Conservation (phyloP, 2,888 invertebrate genomes). For the Ophion ventricosus region DNA sequence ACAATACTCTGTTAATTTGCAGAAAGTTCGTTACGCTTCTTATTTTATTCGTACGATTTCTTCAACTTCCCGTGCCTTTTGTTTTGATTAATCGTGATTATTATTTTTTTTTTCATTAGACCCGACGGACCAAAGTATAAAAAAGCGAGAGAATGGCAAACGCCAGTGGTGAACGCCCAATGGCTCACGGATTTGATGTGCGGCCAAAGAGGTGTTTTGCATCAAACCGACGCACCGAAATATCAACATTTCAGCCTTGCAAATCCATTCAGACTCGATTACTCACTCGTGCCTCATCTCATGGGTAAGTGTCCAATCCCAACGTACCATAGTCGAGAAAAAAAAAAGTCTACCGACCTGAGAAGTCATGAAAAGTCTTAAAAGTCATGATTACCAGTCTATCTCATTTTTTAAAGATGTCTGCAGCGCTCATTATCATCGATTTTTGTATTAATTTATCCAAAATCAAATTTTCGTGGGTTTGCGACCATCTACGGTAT, state of each 20-base stretch:
- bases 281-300: slow-evolving; percentile 92
- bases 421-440: too few relatives aligned
- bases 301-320: slow-evolving; percentile 90
- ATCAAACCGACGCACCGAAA: slow-evolving; percentile 91
- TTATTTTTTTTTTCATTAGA: slow-evolving; percentile 82
- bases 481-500: too few relatives aligned
- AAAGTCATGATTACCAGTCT: too few relatives aligned
- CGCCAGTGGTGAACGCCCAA: slow-evolving; percentile 95
- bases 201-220: slow-evolving; percentile 92
- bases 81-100: background rate
- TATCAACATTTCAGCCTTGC: slow-evolving; percentile 94
- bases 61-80: background rate
- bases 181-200: slow-evolving; percentile 97
- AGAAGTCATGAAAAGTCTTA: too few relatives aligned
- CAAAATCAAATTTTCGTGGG: too few relatives aligned
- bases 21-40: slow-evolving; percentile 81
- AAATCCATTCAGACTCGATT: slow-evolving; percentile 94
- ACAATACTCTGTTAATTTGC: slow-evolving; percentile 91
- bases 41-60: background rate
- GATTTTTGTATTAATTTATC: too few relatives aligned
- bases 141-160: slow-evolving; percentile 96
- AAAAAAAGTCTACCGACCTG: too few relatives aligned
- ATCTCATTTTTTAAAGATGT: too few relatives aligned
- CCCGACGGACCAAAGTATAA: slow-evolving; percentile 94
- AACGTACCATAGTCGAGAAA: slow-evolving; percentile 25